These are phyloP conservation scores for Hermaeophaga mercurialis DNA, from an alignment of 2,888 invertebrate genomes.

Conservation along the genomic window DNA sequence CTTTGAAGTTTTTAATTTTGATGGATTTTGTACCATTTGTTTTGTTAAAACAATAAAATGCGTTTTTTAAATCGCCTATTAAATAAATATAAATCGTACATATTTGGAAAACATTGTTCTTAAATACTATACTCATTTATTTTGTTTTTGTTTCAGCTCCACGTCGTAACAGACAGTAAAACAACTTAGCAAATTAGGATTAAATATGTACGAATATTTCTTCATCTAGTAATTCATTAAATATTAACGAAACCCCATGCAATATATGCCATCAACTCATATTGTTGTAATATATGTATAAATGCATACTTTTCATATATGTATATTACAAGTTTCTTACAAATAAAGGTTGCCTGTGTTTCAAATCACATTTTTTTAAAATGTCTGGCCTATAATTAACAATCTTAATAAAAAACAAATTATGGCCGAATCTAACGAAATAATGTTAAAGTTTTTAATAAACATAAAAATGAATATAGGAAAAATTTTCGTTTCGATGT, in stretches of 20 bases:
- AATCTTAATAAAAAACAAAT: no score
- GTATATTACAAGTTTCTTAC: conserved; percentile 16
- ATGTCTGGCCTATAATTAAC: no score
- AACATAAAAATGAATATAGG: no score
- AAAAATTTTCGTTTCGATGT: no score
- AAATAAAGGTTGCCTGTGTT: conserved; percentile 29
- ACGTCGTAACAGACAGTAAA: conserved; percentile 56
- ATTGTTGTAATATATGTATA: conserved; percentile 15
- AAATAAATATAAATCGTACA: not conserved
- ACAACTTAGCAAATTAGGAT: conserved; percentile 43
- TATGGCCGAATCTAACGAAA: no score
- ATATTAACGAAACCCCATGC: conserved; percentile 20
- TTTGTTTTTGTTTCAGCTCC: conserved; percentile 50
- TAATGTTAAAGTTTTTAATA: no score
- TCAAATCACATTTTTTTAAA: not conserved
- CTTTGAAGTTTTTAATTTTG: no score
- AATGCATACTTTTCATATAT: conserved; percentile 18
- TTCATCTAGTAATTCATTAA: conserved; percentile 40
- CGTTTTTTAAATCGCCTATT: no score
- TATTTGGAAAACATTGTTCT: no score
- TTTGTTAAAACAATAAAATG: no score
- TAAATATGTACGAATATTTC: conserved; percentile 48
- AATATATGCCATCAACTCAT: conserved; percentile 23
- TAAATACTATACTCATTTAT: not conserved
- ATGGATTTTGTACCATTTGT: no score